phyloP scores from a whole-genome alignment of 35 echinoderm and acorn worm species.

The Stichopus chloronotus region DNA sequence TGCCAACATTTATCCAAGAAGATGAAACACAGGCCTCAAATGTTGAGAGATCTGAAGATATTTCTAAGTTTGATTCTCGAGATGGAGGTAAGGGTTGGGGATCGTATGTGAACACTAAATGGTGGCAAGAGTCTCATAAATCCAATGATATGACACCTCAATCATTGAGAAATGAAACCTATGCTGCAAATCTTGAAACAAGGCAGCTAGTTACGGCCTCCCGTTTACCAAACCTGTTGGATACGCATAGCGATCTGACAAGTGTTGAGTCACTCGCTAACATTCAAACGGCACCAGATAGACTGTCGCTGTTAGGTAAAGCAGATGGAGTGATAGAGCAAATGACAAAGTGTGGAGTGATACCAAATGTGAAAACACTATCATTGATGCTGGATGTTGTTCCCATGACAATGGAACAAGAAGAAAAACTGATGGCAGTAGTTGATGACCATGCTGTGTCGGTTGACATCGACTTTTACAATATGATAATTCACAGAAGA shows the following conservation, averaged over 20 bases:
- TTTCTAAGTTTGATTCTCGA: background rate
- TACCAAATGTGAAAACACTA: conserved; percentile 79
- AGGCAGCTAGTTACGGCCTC: background rate
- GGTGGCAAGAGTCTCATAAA: conserved; percentile 2
- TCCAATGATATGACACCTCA: background rate
- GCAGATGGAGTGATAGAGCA: conserved; percentile 66
- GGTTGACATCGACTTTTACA: conserved; percentile 91
- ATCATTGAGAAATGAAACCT: background rate
- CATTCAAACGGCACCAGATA: conserved; percentile 54
- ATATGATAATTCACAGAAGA: conserved; percentile 77
- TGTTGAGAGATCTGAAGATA: background rate
- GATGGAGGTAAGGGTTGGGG: background rate
- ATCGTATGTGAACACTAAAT: background rate
- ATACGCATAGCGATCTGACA: conserved; percentile 56
- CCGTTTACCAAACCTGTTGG: conserved; percentile 77
- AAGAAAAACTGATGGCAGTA: conserved; percentile 66
- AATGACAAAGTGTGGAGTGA: conserved; percentile 69
- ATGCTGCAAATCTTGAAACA: background rate
- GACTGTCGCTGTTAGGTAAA: conserved; percentile 80
- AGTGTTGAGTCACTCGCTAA: conserved; percentile 68
- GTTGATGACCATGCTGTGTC: conserved; percentile 63
- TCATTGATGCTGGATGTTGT: conserved; percentile 75
- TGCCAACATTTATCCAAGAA: background rate
- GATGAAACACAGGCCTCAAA: background rate
- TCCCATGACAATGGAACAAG: conserved; percentile 66